Evolutionary conservation across 2,113 vertebrate species (phyloP).

Genomic region (Rousettus leschenaultii): DNA sequence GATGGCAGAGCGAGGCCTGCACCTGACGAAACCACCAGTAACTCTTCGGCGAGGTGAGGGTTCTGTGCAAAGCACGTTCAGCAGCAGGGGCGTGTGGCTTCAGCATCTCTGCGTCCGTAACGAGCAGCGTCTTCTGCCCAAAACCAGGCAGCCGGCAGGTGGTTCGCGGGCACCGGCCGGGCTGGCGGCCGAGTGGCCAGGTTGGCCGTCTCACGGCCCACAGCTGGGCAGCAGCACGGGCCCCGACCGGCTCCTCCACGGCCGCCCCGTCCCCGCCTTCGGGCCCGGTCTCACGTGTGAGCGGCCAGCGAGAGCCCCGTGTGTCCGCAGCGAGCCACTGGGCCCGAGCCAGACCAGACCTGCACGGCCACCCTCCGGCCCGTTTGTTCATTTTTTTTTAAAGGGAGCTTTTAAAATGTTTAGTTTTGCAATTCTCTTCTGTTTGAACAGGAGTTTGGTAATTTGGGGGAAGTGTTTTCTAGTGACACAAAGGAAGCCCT

Average conservation of each 20-base stretch:
- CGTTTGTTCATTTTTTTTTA: not conserved
- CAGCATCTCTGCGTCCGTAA: rapidly evolving
- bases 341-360: too few relatives aligned
- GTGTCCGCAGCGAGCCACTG: not conserved
- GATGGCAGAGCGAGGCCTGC: not conserved
- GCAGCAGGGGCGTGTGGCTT: rapidly evolving
- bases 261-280: too few relatives aligned
- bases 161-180: rapidly evolving
- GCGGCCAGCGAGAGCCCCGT: too few relatives aligned
- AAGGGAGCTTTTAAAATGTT: not conserved
- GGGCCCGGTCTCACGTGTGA: too few relatives aligned
- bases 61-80: not conserved
- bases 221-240: not conserved
- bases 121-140: not conserved
- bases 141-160: not conserved
- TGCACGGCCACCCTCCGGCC: rapidly evolving
- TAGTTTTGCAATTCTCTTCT: not conserved
- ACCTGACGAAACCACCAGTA: not conserved
- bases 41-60: not conserved
- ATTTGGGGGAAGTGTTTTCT: not conserved
- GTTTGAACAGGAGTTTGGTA: not conserved
- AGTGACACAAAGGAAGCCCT: not conserved
- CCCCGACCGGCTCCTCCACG: too few relatives aligned
- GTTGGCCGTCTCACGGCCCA: not conserved
- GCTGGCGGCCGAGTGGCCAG: not conserved